phyloP scores from a whole-genome alignment of 2,888 invertebrate species.

The Rhamnusium bicolor region DNA sequence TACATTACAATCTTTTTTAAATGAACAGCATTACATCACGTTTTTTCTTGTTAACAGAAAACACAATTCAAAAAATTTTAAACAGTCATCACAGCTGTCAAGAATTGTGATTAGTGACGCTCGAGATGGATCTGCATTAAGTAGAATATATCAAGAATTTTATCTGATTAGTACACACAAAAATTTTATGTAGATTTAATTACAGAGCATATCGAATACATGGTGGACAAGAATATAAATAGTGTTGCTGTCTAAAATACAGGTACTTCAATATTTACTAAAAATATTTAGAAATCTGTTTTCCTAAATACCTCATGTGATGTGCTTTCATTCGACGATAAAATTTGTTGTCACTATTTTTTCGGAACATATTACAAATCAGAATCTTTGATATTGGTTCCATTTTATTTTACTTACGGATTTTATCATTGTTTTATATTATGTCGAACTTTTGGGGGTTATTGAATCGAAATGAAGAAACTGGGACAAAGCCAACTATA shows the following conservation, averaged over 20 bases:
- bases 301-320: not conserved
- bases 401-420: no score
- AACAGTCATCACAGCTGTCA: constrained; percentile 1
- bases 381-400: no score
- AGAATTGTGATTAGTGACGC: constrained; percentile 9
- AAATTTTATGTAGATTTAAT: not conserved
- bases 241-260: not conserved
- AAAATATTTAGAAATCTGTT: not conserved
- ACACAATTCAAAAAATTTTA: not conserved
- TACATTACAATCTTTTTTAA: not conserved
- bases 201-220: not conserved
- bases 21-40: not conserved
- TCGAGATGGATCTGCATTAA: constrained; percentile 3
- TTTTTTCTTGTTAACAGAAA: not conserved
- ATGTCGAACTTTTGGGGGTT: no score
- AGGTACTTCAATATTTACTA: not conserved
- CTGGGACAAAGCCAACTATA: no score
- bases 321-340: not conserved
- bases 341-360: no score
- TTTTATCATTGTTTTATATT: no score
- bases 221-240: constrained; percentile 6
- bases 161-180: constrained; percentile 6
- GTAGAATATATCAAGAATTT: constrained; percentile 1
- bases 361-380: no score
- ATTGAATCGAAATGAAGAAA: no score